These are phyloP conservation scores for Ciconia nigra DNA, from an alignment of 2,797 vertebrate genomes.

Conservation along the genomic window DNA sequence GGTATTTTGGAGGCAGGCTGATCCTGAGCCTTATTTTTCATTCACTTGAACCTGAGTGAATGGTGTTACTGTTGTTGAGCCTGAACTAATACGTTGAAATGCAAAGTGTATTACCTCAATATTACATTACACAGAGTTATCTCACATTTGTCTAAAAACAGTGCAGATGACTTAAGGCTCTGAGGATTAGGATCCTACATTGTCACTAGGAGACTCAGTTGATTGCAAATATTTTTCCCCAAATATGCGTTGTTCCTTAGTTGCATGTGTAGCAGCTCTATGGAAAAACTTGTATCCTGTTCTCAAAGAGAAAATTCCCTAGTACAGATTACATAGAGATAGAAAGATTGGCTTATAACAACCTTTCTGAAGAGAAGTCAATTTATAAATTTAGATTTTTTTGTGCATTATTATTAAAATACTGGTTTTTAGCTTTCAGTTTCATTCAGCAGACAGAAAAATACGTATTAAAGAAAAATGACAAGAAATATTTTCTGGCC, in stretches of 20 bases:
- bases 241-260: not conserved
- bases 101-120: not conserved
- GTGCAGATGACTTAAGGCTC: not conserved
- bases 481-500: not conserved
- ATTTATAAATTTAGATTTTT: not conserved
- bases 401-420: not conserved
- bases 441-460: not conserved
- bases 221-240: not conserved
- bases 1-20: not conserved
- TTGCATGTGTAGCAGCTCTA: not conserved
- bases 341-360: not conserved
- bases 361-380: not conserved
- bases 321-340: not conserved
- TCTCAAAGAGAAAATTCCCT: not conserved
- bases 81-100: not conserved
- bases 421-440: not conserved
- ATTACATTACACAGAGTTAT: not conserved
- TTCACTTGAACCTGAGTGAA: not conserved
- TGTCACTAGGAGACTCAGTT: not conserved
- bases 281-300: not conserved
- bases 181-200: not conserved
- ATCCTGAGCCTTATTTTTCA: not conserved
- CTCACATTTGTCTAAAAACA: not conserved
- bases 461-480: not conserved
- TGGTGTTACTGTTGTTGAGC: not conserved